These are phyloP conservation scores for Calameuta idolon DNA, from an alignment of 2,888 invertebrate genomes.

Conservation along the genomic window DNA sequence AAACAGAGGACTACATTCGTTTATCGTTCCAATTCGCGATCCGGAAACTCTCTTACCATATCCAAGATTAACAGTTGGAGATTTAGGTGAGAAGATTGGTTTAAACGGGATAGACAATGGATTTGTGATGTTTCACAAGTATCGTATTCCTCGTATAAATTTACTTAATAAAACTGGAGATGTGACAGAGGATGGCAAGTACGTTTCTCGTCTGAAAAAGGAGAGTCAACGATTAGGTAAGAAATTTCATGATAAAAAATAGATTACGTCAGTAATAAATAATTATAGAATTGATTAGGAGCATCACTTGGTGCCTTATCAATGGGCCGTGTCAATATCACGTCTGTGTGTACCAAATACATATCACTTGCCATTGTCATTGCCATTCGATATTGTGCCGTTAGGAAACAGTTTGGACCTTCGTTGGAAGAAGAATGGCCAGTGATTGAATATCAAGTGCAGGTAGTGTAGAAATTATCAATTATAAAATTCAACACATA, in stretches of 20 bases:
- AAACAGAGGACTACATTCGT: constrained; percentile 88
- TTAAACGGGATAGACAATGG: constrained; percentile 96
- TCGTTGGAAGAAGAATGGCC: constrained; percentile 80
- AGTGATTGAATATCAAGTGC: constrained; percentile 92
- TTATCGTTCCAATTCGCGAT: constrained; percentile 88
- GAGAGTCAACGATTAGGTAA: constrained; percentile 85
- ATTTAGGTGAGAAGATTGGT: constrained; percentile 93
- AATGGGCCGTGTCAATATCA: constrained; percentile 84
- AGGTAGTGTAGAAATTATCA: constrained; percentile 68
- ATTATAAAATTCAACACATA: not conserved
- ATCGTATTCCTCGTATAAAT: constrained; percentile 82
- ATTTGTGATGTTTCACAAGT: constrained; percentile 83
- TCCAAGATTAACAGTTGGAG: constrained; percentile 88
- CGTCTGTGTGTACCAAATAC: constrained; percentile 71
- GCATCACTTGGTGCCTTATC: constrained; percentile 87
- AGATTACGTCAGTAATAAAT: no score
- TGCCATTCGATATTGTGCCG: constrained; percentile 87
- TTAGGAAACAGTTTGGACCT: constrained; percentile 89
- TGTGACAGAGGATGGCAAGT: constrained; percentile 86
- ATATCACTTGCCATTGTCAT: constrained; percentile 83
- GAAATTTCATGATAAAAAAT: constrained; percentile 9
- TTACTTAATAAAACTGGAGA: constrained; percentile 89
- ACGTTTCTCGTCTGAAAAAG: constrained; percentile 83
- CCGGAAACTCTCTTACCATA: constrained; percentile 77
- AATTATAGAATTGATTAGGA: constrained; percentile 45